These are phyloP conservation scores for Poeciliopsis turrubarensis DNA, from an alignment of 2,113 vertebrate genomes.

Conservation along the genomic window DNA sequence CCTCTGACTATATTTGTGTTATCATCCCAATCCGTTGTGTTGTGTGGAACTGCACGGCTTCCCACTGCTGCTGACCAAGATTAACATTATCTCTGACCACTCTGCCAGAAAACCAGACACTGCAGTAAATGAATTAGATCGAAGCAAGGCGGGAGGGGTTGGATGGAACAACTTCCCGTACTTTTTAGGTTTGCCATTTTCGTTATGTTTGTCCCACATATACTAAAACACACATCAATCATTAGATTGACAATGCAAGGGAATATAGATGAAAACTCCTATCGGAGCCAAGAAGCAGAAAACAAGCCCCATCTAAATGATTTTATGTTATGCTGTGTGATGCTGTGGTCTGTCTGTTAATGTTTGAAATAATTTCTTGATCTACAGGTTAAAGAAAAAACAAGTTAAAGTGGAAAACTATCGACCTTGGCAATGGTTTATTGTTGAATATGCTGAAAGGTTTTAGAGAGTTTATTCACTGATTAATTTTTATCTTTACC, in stretches of 20 bases:
- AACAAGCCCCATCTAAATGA: neutral
- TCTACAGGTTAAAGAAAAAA: too few species aligned
- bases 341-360: too few species aligned
- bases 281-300: neutral
- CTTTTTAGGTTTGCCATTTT: constrained; percentile 56
- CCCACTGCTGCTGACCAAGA: constrained; percentile 76
- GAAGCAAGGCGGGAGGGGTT: constrained; percentile 57
- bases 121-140: constrained; percentile 75
- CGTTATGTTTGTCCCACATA: constrained; percentile 41
- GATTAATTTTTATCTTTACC: neutral
- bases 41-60: constrained; percentile 66
- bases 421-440: too few species aligned
- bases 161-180: constrained; percentile 55
- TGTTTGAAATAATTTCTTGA: too few species aligned
- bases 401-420: too few species aligned
- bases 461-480: too few species aligned
- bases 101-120: constrained; percentile 74
- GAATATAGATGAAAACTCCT: neutral
- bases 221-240: constrained; percentile 11
- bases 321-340: too few species aligned
- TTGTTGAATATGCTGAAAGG: too few species aligned
- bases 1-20: constrained; percentile 68
- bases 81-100: constrained; percentile 80
- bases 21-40: constrained; percentile 72
- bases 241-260: neutral